Conservation (phyloP, 2,888 invertebrate genomes). For the Camptogramma bilineatum region DNA sequence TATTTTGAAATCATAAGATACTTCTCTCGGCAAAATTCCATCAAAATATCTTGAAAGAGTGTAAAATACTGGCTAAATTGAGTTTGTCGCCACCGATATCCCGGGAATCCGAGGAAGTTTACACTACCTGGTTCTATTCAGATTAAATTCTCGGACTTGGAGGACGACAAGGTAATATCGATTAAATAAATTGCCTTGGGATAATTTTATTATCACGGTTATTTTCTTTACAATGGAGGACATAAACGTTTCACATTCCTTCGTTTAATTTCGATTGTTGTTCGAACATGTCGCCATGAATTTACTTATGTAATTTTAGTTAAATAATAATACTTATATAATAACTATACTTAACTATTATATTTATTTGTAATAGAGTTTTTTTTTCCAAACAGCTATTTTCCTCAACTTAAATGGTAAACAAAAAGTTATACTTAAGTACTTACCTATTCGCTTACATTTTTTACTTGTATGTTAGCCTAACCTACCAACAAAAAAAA, state of each 20-base stretch:
- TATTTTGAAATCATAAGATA: too few relatives aligned
- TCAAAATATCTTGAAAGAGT: too few relatives aligned
- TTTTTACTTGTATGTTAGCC: neutral
- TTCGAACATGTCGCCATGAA: too few relatives aligned
- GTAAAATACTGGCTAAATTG: too few relatives aligned
- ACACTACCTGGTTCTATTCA: neutral
- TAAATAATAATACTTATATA: neutral
- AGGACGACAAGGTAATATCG: neutral
- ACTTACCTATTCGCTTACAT: neutral
- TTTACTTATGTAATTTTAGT: too few relatives aligned
- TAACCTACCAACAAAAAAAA: neutral
- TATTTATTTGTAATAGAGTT: neutral
- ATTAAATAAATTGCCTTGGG: neutral
- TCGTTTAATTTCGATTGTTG: too few relatives aligned
- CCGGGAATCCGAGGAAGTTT: too few relatives aligned
- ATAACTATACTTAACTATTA: neutral
- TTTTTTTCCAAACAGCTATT: neutral
- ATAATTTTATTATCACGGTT: neutral
- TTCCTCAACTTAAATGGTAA: neutral
- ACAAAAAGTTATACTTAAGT: neutral
- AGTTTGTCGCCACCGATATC: too few relatives aligned
- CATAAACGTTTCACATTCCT: neutral
- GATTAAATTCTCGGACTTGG: neutral
- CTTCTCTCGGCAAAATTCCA: too few relatives aligned
- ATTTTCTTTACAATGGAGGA: neutral